Percentiles rank a stretch among this genome's conserved stretches.
Conservation (phyloP, 2,113 vertebrate species). For the Grus americana region DNA sequence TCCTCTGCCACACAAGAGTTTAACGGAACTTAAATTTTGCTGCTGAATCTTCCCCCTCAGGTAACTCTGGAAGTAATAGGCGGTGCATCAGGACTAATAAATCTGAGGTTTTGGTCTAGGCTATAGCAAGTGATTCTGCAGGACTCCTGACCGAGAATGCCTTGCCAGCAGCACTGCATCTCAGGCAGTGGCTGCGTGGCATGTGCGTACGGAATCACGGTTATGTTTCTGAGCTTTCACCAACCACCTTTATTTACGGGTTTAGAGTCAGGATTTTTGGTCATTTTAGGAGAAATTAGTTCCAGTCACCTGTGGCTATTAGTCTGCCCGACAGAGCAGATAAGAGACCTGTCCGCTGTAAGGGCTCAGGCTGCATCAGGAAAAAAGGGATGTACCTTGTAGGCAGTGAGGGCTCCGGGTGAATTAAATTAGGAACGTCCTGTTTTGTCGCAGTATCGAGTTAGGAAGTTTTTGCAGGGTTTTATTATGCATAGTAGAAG, state of each 20-base stretch:
- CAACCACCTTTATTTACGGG: rapidly evolving
- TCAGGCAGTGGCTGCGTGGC: neutral
- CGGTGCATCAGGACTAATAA: neutral
- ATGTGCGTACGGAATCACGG: neutral
- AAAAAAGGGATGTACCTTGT: neutral
- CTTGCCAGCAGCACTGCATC: neutral
- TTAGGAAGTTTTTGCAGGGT: neutral
- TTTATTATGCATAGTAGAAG: neutral
- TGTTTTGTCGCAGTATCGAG: neutral
- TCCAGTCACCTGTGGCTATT: neutral
- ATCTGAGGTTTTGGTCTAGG: neutral
- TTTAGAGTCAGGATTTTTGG: neutral
- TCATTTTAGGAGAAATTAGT: neutral
- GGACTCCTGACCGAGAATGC: neutral
- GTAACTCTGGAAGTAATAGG: neutral
- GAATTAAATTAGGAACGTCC: neutral
- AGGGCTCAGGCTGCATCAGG: neutral
- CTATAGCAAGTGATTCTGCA: neutral
- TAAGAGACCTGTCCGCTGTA: neutral
- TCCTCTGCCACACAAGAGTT: neutral
- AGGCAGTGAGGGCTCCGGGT: neutral
- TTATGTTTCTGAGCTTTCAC: neutral
- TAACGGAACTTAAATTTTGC: neutral
- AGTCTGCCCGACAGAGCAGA: neutral
- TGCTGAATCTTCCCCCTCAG: neutral